phyloP scores from a whole-genome alignment of 1,140 invertebrate species.

The Meloidogyne chitwoodi region DNA sequence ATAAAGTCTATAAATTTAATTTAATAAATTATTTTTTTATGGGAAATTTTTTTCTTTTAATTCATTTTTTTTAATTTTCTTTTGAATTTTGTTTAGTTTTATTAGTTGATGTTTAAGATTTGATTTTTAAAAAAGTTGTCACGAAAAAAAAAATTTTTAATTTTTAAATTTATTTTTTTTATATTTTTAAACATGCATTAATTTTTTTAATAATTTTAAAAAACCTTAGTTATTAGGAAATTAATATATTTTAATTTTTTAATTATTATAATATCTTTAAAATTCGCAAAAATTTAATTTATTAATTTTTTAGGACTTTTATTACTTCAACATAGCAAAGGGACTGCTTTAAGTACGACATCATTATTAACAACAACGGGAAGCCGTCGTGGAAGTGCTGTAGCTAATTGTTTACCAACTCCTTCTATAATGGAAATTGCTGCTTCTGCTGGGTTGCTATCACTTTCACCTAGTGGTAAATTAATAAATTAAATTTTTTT shows the following conservation, averaged over 20 bases:
- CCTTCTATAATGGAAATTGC: constrained; percentile 12
- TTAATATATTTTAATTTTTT: background rate
- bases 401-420: background rate
- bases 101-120: no score
- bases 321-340: background rate
- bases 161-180: no score
- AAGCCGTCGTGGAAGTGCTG: constrained; percentile 7
- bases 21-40: no score
- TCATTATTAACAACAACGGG: background rate
- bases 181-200: no score
- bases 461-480: constrained; percentile 7
- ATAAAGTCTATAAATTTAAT: no score
- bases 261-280: background rate
- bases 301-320: background rate
- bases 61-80: no score
- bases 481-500: background rate
- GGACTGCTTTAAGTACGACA: background rate
- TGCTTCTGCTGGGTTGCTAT: background rate
- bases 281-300: background rate
- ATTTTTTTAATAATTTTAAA: no score
- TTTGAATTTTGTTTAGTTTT: no score
- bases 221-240: no score
- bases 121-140: no score
- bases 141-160: no score
- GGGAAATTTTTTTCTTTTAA: no score